phyloP scores from a whole-genome alignment of 2,113 vertebrate genomes.

The Mionectes macconnelli region DNA sequence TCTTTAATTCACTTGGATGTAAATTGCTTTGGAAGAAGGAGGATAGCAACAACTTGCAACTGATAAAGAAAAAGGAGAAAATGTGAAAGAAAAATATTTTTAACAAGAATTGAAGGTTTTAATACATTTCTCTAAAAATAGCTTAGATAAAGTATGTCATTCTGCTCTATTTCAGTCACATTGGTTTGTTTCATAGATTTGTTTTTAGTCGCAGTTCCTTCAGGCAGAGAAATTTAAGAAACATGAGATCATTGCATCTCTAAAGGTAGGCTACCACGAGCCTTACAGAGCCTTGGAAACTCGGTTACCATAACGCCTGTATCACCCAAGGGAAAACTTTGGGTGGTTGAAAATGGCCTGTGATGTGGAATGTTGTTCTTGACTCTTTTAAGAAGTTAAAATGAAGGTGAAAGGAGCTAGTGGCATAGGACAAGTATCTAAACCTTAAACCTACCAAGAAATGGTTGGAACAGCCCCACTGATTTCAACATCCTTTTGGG shows the following conservation, averaged over 20 bases:
- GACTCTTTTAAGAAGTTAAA: background rate
- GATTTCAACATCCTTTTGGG: background rate
- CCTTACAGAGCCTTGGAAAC: background rate
- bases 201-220: slow-evolving; percentile 28
- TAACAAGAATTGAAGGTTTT: background rate
- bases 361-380: background rate
- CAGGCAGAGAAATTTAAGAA: slow-evolving; percentile 31
- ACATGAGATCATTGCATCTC: background rate
- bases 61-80: background rate
- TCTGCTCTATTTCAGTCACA: slow-evolving; percentile 51
- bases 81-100: background rate
- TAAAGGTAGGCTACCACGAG: background rate
- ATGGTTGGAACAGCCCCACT: background rate
- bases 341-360: background rate
- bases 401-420: background rate
- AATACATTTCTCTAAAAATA: slow-evolving; percentile 42
- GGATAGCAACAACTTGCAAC: background rate
- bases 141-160: slow-evolving; percentile 29
- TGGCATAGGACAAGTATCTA: background rate
- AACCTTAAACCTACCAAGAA: background rate
- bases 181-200: slow-evolving; percentile 16
- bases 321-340: background rate
- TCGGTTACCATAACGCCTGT: background rate
- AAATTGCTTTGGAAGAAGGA: background rate
- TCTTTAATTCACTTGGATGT: background rate